phyloP scores from a whole-genome alignment of 2,888 invertebrate species.

The Myathropa florea region DNA sequence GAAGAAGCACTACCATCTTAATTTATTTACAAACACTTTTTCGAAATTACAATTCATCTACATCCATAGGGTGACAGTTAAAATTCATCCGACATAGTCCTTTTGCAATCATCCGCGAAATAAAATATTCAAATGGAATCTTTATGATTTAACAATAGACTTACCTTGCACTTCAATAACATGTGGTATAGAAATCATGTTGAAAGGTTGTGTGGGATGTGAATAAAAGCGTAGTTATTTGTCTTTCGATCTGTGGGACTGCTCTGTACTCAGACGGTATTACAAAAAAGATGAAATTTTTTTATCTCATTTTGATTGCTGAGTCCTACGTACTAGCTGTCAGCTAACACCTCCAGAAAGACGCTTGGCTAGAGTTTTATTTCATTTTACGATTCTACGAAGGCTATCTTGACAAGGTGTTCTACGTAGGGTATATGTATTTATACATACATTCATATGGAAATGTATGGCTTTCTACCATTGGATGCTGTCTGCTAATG shows the following conservation, averaged over 20 bases:
- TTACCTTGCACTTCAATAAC: neutral
- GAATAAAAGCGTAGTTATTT: neutral
- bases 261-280: neutral
- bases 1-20: no score
- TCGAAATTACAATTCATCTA: no score
- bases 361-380: neutral
- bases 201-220: neutral
- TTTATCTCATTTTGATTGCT: neutral
- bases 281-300: neutral
- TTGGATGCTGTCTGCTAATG: neutral
- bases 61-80: no score
- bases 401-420: neutral
- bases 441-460: no score
- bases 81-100: neutral
- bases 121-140: neutral
- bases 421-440: no score
- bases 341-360: neutral
- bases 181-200: neutral
- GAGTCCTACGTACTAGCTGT: neutral
- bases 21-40: no score
- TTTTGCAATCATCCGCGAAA: neutral
- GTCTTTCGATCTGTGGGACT: neutral
- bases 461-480: no score
- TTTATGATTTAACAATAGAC: neutral
- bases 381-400: neutral